phyloP scores from a whole-genome alignment of 2,797 vertebrate species.

The Gymnothorax reevesii region DNA sequence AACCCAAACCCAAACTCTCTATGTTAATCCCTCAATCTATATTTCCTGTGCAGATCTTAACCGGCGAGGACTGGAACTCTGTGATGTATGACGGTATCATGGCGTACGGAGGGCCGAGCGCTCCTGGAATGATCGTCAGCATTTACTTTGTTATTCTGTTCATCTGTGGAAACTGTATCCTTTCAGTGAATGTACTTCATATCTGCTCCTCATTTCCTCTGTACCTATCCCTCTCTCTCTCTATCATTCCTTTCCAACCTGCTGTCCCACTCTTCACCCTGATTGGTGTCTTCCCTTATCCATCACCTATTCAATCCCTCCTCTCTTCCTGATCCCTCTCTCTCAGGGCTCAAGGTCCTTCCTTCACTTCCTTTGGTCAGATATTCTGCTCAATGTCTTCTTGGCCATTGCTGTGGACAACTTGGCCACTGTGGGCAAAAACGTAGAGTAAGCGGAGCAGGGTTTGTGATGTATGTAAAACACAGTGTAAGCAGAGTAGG shows the following conservation, averaged over 20 bases:
- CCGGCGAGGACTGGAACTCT: conserved; percentile 77
- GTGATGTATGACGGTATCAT: conserved; percentile 80
- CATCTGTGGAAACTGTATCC: conserved; percentile 79
- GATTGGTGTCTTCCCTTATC: neutral
- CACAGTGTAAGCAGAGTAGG: conserved; percentile 59
- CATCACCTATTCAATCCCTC: neutral
- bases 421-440: conserved; percentile 88
- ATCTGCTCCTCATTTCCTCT: no score
- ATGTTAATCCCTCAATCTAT: neutral
- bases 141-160: conserved; percentile 79
- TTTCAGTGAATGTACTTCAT: conserved; percentile 30
- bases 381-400: conserved; percentile 96
- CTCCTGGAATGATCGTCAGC: conserved; percentile 75
- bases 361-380: conserved; percentile 64
- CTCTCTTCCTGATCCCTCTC: neutral
- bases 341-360: neutral
- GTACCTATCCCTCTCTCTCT: no score
- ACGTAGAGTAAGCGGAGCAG: conserved; percentile 82
- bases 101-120: conserved; percentile 73
- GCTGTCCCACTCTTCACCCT: no score
- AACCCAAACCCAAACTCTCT: no score
- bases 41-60: conserved; percentile 66
- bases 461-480: conserved; percentile 64
- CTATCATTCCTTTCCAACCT: no score
- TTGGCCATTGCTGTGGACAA: conserved; percentile 98